phyloP scores from a whole-genome alignment of 2,888 invertebrate species.

The Portevinia maculata region DNA sequence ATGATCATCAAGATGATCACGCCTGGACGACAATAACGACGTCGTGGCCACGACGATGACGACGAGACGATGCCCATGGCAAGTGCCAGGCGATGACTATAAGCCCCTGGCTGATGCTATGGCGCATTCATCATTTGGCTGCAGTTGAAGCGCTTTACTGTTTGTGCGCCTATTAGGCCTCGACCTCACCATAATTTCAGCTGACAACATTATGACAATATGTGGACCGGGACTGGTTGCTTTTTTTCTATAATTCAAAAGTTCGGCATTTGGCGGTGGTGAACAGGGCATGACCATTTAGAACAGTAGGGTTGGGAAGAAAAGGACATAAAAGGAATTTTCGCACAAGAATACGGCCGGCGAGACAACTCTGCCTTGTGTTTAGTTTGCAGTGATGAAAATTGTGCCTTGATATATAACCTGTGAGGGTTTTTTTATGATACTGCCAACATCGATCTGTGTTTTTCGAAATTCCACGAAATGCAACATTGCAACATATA shows the following conservation, averaged over 20 bases:
- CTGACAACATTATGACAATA: conserved; percentile 81
- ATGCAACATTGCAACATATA: too few species aligned
- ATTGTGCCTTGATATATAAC: too few species aligned
- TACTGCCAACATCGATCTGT: too few species aligned
- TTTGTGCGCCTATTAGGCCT: conserved; percentile 47
- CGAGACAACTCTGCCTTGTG: too few species aligned
- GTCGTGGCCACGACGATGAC: conserved; percentile 24
- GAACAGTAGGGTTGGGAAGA: conserved; percentile 44
- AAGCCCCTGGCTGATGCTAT: conserved; percentile 27
- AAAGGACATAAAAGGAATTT: background rate
- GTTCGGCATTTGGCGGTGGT: conserved; percentile 25
- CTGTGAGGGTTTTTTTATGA: too few species aligned
- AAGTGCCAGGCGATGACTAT: conserved; percentile 65
- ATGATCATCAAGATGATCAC: conserved; percentile 54
- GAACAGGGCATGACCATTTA: conserved; percentile 42
- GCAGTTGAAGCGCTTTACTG: conserved; percentile 37
- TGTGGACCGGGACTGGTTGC: conserved; percentile 67
- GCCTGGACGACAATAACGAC: conserved; percentile 67
- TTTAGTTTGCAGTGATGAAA: too few species aligned
- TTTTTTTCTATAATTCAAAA: conserved; percentile 18
- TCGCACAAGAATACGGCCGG: too few species aligned
- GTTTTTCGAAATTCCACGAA: too few species aligned
- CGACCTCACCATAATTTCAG: conserved; percentile 72
- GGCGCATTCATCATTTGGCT: conserved; percentile 53
- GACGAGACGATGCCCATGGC: conserved; percentile 45